phyloP scores from a whole-genome alignment of 2,797 vertebrate genomes.

The Halcyon smyrnensis region DNA sequence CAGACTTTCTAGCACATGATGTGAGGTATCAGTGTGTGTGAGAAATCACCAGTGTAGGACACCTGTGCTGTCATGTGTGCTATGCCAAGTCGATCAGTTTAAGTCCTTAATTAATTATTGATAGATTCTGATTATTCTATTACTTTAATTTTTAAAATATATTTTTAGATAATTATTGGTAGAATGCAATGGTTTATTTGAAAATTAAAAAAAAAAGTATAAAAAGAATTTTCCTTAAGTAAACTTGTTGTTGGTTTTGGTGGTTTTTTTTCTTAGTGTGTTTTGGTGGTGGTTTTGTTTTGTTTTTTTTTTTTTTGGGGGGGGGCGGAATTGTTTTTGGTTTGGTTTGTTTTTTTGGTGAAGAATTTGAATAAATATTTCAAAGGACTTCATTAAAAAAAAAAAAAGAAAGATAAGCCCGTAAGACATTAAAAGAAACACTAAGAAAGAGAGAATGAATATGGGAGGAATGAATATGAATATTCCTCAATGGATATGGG shows the following conservation, averaged over 20 bases:
- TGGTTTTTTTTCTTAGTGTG: not conserved
- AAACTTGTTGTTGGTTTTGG: not conserved
- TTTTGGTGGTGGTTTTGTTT: too few species aligned
- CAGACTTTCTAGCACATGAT: not conserved
- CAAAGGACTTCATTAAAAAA: not conserved
- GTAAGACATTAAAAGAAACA: not conserved
- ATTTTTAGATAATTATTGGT: not conserved
- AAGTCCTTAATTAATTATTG: slow-evolving; percentile 12
- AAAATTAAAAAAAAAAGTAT: not conserved
- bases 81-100: not conserved
- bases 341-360: not conserved
- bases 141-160: slow-evolving; percentile 2
- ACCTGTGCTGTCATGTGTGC: not conserved
- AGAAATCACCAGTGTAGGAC: not conserved
- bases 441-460: not conserved
- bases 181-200: not conserved
- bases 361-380: not conserved
- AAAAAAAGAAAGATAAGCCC: not conserved
- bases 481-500: not conserved
- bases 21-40: not conserved
- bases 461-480: not conserved
- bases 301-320: too few species aligned
- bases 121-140: not conserved
- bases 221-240: not conserved
- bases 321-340: too few species aligned